These are phyloP conservation scores for Pristionchus arcanus DNA, from an alignment of 2,888 invertebrate species.

Conservation along the genomic window DNA sequence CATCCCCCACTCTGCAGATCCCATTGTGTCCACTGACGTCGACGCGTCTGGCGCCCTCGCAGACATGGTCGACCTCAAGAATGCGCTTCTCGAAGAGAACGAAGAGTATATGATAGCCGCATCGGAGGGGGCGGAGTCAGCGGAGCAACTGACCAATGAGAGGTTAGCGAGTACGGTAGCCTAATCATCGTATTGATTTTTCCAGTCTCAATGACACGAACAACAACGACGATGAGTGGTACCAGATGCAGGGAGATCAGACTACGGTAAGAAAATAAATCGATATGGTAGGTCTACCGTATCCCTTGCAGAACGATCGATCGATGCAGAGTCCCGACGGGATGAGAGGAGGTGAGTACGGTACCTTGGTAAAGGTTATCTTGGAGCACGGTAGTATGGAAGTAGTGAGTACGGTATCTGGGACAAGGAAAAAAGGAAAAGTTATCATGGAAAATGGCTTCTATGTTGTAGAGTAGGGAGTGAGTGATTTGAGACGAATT, in stretches of 20 bases:
- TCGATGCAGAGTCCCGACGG: too few relatives aligned
- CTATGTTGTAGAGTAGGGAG: too few relatives aligned
- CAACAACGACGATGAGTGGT: not conserved
- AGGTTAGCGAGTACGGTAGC: not conserved
- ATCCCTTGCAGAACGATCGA: not conserved
- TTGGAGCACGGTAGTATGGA: too few relatives aligned
- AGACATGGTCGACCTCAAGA: not conserved
- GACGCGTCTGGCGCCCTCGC: not conserved
- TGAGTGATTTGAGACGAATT: too few relatives aligned
- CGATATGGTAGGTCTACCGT: not conserved
- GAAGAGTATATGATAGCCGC: not conserved
- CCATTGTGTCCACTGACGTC: too few relatives aligned
- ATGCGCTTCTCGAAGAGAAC: not conserved
- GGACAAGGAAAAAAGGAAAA: too few relatives aligned
- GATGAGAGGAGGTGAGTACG: too few relatives aligned
- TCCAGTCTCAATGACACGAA: not conserved
- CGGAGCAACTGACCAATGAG: not conserved
- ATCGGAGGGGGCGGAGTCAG: not conserved
- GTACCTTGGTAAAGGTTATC: too few relatives aligned
- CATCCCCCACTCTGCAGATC: not conserved
- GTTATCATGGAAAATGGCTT: too few relatives aligned
- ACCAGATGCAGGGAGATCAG: not conserved
- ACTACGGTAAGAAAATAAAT: not conserved
- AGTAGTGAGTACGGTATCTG: too few relatives aligned
- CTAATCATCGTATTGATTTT: not conserved